phyloP scores from a whole-genome alignment of 2,113 vertebrate genomes.

The Cololabis saira region DNA sequence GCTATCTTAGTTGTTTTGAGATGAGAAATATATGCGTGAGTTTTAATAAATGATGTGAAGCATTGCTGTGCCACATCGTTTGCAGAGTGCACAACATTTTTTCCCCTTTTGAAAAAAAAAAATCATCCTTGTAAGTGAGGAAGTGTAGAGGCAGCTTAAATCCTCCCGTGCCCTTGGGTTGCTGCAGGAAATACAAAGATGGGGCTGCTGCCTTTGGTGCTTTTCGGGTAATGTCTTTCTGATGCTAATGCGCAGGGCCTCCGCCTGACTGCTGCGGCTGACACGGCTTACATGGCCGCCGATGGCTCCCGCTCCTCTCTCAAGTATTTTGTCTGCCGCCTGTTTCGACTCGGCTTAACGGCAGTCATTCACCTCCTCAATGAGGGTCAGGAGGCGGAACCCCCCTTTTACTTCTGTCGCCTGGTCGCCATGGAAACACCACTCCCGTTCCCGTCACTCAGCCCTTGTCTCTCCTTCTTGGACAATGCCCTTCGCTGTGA shows the following conservation, averaged over 20 bases:
- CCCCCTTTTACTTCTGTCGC: conserved; percentile 66
- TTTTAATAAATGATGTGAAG: no score
- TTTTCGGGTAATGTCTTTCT: conserved; percentile 78
- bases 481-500: conserved; percentile 62
- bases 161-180: conserved; percentile 49
- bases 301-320: conserved; percentile 19
- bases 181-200: conserved; percentile 53
- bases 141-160: conserved; percentile 33
- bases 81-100: neutral
- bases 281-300: conserved; percentile 28
- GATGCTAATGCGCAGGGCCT: conserved; percentile 77
- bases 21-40: no score
- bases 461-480: conserved; percentile 32
- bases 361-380: conserved; percentile 57
- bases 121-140: conserved; percentile 14
- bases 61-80: no score
- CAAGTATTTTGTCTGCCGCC: conserved; percentile 27
- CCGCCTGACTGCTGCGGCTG: conserved; percentile 46
- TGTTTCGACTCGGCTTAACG: conserved; percentile 40
- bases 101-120: no score
- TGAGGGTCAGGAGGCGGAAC: conserved; percentile 71
- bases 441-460: conserved; percentile 46
- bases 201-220: conserved; percentile 62
- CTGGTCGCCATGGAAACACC: conserved; percentile 71
- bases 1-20: no score